Evolutionary conservation across 2,888 invertebrate species (phyloP).

Genomic region (Antheraea yamamai): DNA sequence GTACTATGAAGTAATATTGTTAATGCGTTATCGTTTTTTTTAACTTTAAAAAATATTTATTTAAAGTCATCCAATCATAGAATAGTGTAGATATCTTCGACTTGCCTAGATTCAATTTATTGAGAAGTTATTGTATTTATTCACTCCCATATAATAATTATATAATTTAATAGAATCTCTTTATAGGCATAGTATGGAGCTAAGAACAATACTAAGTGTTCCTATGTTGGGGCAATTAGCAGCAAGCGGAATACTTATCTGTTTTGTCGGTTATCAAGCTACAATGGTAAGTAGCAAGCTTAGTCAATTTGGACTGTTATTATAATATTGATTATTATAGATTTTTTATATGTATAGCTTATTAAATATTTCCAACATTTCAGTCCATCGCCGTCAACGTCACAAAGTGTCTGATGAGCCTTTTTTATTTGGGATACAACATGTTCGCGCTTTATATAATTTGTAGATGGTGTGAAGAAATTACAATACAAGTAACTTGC

Average conservation of each 20-base stretch:
- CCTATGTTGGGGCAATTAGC: conserved; percentile 67
- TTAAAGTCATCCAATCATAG: too few species aligned
- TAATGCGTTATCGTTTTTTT: too few species aligned
- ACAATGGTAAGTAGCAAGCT: conserved; percentile 49
- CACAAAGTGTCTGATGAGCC: conserved; percentile 60
- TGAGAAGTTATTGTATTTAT: too few species aligned
- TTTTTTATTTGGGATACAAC: conserved; percentile 64
- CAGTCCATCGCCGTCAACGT: conserved; percentile 56
- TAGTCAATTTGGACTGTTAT: not conserved
- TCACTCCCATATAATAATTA: not conserved
- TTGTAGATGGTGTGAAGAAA: conserved; percentile 72
- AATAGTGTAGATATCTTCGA: too few species aligned
- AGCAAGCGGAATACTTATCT: conserved; percentile 64
- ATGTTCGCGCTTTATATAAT: conserved; percentile 63
- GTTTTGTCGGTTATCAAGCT: conserved; percentile 66
- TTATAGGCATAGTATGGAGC: conserved; percentile 53
- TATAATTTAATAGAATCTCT: not conserved
- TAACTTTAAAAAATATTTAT: too few species aligned
- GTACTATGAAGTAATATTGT: too few species aligned
- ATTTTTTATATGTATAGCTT: not conserved
- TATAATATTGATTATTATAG: not conserved
- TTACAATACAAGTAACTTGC: conserved; percentile 58
- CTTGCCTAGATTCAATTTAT: too few species aligned
- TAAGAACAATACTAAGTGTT: conserved; percentile 55
- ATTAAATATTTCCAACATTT: conserved; percentile 22